These are phyloP conservation scores for Meiosimyza decipiens DNA, from an alignment of 2,888 invertebrate genomes.

Conservation along the genomic window DNA sequence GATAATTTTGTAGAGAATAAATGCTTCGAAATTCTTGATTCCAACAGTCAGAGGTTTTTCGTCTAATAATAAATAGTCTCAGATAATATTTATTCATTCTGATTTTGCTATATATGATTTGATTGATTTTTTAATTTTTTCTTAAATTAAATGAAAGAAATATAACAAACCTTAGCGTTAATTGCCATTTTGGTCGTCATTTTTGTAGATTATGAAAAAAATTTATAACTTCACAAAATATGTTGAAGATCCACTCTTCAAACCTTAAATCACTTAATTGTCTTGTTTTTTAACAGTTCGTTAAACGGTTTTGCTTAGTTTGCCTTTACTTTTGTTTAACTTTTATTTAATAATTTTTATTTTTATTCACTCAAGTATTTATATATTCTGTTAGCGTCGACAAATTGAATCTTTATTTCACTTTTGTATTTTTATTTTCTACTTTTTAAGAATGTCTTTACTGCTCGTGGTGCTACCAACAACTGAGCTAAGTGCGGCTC, in stretches of 20 bases:
- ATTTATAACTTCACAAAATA: background rate
- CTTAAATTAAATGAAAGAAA: background rate
- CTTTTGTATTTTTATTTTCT: too few species aligned
- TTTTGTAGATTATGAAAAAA: slow-evolving; percentile 37
- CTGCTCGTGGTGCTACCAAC: slow-evolving; percentile 55
- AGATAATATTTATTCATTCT: too few species aligned
- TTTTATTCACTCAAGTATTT: slow-evolving; percentile 17
- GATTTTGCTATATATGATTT: too few species aligned
- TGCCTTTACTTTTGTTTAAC: slow-evolving; percentile 14
- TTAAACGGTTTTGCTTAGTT: slow-evolving; percentile 25
- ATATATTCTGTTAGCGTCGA: slow-evolving; percentile 18
- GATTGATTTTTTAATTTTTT: too few species aligned
- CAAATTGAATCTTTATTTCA: too few species aligned
- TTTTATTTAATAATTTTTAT: slow-evolving; percentile 16
- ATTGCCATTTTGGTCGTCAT: slow-evolving; percentile 64
- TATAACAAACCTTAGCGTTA: slow-evolving; percentile 57
- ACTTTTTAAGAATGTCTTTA: slow-evolving; percentile 45
- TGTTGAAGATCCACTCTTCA: background rate
- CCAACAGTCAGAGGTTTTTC: too few species aligned
- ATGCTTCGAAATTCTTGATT: too few species aligned
- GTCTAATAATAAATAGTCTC: too few species aligned
- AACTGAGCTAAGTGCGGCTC: slow-evolving; percentile 54
- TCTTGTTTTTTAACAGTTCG: slow-evolving; percentile 13
- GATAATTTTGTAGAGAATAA: too few species aligned
- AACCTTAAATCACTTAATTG: slow-evolving; percentile 21